Conservation (phyloP, 2,888 invertebrate species). For the Cephonodes hylas region DNA sequence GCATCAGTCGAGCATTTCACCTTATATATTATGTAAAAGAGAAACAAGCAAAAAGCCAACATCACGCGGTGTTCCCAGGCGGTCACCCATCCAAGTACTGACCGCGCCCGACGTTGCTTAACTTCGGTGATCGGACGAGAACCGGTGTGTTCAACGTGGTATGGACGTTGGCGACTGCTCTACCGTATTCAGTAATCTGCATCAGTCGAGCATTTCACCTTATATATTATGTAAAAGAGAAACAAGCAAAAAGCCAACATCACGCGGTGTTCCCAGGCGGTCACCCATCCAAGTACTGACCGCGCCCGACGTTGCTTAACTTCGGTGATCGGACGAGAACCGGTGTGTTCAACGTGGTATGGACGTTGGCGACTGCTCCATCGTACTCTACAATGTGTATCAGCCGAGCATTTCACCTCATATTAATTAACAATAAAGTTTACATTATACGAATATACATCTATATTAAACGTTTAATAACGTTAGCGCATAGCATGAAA, state of each 20-base stretch:
- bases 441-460: no score
- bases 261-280: constrained; percentile 61
- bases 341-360: constrained; percentile 60
- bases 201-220: no score
- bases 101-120: constrained; percentile 70
- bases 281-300: constrained; percentile 74
- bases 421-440: no score
- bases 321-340: constrained; percentile 74
- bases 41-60: constrained; percentile 55
- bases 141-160: constrained; percentile 63
- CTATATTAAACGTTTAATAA: no score
- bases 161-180: constrained; percentile 30
- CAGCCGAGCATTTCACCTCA: no score
- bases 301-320: constrained; percentile 71
- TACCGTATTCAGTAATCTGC: no score
- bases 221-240: no score
- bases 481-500: no score
- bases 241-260: constrained; percentile 57
- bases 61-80: constrained; percentile 57
- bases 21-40: no score
- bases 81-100: constrained; percentile 75
- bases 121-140: constrained; percentile 74
- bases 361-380: constrained; percentile 34
- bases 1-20: no score
- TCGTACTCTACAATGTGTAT: no score